phyloP scores from a whole-genome alignment of 2,888 invertebrate species.

The Acronicta aceris region DNA sequence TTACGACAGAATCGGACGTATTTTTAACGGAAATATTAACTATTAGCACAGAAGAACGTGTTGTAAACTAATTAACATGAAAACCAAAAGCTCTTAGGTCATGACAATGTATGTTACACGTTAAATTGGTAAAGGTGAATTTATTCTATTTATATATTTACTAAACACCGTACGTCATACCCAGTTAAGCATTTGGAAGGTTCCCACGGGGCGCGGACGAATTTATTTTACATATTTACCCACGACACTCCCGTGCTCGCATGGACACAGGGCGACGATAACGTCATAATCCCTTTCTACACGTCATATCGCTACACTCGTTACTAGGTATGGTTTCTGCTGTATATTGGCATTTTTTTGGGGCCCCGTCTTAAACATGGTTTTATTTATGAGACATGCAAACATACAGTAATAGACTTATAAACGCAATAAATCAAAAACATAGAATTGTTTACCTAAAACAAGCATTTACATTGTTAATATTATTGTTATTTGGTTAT shows the following conservation, averaged over 20 bases:
- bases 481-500: no score
- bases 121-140: no score
- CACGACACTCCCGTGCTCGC: constrained; percentile 18
- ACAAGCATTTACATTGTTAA: no score
- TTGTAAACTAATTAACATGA: constrained; percentile 6
- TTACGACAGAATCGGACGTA: no score
- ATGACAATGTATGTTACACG: no score
- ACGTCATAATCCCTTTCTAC: constrained; percentile 31
- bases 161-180: constrained; percentile 35
- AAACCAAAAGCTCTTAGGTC: neutral
- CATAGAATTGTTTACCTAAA: constrained; percentile 6
- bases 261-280: constrained; percentile 16
- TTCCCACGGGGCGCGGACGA: constrained; percentile 36
- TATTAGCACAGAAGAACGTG: no score
- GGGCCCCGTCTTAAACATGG: no score
- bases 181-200: constrained; percentile 31
- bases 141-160: constrained; percentile 25
- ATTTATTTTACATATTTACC: constrained; percentile 44
- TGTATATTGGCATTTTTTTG: constrained; percentile 19
- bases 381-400: neutral
- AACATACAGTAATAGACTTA: neutral
- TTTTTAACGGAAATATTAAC: no score
- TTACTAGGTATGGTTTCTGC: constrained; percentile 25
- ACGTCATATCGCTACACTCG: constrained; percentile 30
- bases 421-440: constrained; percentile 9